These are phyloP conservation scores for Cotesia congregata DNA, from an alignment of 2,888 invertebrate species.

Conservation along the genomic window DNA sequence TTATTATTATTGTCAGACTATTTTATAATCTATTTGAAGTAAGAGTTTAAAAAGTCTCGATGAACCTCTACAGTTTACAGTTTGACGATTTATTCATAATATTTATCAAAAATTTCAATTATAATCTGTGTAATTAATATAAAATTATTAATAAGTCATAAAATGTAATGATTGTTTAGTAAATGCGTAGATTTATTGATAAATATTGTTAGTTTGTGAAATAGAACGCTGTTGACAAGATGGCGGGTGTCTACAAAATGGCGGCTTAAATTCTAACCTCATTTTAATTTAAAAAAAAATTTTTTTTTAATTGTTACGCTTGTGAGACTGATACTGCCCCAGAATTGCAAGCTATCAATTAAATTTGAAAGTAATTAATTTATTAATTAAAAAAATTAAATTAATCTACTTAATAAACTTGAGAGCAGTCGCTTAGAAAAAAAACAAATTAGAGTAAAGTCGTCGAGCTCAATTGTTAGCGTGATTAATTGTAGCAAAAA, in stretches of 20 bases:
- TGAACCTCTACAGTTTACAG: neutral
- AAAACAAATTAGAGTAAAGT: neutral
- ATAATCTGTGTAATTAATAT: too few relatives aligned
- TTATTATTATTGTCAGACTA: neutral
- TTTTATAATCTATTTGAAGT: constrained; percentile 20
- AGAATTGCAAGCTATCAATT: neutral
- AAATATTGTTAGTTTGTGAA: neutral
- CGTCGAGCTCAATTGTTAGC: constrained; percentile 47
- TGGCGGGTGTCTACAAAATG: neutral
- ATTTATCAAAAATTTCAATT: too few relatives aligned
- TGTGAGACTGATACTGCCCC: neutral
- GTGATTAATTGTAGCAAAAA: constrained; percentile 48
- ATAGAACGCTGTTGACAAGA: neutral
- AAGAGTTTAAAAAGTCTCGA: constrained; percentile 16
- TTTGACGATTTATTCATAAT: neutral
- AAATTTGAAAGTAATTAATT: constrained; percentile 14
- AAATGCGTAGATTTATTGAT: too few relatives aligned
- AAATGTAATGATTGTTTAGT: too few relatives aligned
- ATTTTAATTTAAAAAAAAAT: neutral
- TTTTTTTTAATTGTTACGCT: neutral
- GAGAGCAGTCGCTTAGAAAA: neutral
- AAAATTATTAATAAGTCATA: too few relatives aligned
- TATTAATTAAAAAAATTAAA: constrained; percentile 9
- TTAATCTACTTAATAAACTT: neutral
- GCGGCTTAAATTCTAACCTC: neutral